phyloP scores from a whole-genome alignment of 2,797 vertebrate genomes.

The Fistularia commersonii region DNA sequence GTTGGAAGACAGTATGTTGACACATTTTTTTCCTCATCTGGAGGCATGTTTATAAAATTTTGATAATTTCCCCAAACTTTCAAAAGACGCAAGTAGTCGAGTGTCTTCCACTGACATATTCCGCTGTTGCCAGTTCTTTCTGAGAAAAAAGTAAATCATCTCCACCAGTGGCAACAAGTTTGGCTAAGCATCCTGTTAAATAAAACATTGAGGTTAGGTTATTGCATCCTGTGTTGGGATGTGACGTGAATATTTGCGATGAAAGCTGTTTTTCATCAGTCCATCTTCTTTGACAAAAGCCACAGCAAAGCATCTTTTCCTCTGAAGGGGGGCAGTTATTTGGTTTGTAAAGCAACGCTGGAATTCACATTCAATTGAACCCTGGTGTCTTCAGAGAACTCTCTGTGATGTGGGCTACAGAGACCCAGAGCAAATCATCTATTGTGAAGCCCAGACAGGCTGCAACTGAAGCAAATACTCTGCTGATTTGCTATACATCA shows the following conservation, averaged over 20 bases:
- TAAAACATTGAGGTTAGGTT: slow-evolving; percentile 37
- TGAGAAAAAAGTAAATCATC: slow-evolving; percentile 22
- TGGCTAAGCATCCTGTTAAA: slow-evolving; percentile 23
- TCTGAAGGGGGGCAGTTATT: slow-evolving; percentile 37
- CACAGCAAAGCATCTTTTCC: slow-evolving; percentile 41
- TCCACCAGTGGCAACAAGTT: slow-evolving; percentile 10
- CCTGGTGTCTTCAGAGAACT: slow-evolving; percentile 6
- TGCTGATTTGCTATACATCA: slow-evolving; percentile 7
- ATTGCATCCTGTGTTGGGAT: slow-evolving; percentile 1
- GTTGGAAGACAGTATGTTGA: too few relatives aligned
- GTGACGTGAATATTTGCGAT: slow-evolving; percentile 44
- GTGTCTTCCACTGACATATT: slow-evolving; percentile 11
- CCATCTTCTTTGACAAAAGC: slow-evolving; percentile 27
- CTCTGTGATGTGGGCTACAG: slow-evolving; percentile 36
- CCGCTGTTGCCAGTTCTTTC: slow-evolving; percentile 14
- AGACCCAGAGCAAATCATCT: slow-evolving; percentile 39
- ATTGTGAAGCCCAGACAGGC: slow-evolving; percentile 50
- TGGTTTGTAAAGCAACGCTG: slow-evolving; percentile 47
- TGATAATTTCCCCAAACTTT: neutral
- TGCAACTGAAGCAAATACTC: slow-evolving; percentile 56
- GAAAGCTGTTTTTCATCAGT: slow-evolving; percentile 37
- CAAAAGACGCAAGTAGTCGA: neutral
- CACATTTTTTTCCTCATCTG: too few relatives aligned
- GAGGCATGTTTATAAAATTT: too few relatives aligned
- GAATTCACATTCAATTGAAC: slow-evolving; percentile 50